Evolutionary conservation across 2,113 vertebrate genomes (phyloP), one percentile per base, ranked within the genome.

Genomic region (Hemichromis elongatus): DNA sequence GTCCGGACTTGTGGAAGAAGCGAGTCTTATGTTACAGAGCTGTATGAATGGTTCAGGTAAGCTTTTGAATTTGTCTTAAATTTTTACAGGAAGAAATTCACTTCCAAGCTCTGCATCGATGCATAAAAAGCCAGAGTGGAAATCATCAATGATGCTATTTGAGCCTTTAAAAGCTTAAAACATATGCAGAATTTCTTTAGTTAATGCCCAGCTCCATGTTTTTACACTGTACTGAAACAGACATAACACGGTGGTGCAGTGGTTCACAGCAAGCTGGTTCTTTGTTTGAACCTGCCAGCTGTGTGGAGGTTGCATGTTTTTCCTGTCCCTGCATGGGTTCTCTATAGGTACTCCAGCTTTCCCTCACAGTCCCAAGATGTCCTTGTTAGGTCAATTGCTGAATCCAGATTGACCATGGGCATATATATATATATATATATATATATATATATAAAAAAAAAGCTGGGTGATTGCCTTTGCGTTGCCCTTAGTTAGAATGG

Each of bases 1-100:
- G 88, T 92, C 19, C 92, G 92, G 37, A 92, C 89, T 5, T 84
- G 89, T 56, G 90, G 83, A 73, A 92, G 82, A 90, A 90, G 90
- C 26, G 92, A 94, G 79, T 90, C 93, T 26, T 95, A 94, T 79
- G 79, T 93, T 80, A 91, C 93, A 26, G 91, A 96, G 61, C 90
- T 96, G 24, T 91, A 96, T 77, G 85, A 94, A 3, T 95, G 95
- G 92, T 95, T 94, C 91, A 95, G 93, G 95, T 96, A 94, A 93
- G 90, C 50, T 77, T 79, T 82, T 45, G 1, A 33, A 47, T 63
- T 89, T 55, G 4, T 75, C 6, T 73, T 35, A 0, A 52, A 18
- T 13, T 16, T 26, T 9, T 11, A 8, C n/a, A 24, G 12, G 12
- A 19, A 7, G 55, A 53, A 5, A 1, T 3, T 10, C 14, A 7